A percentile compares a stretch with the other conserved stretches of the same genome.
phyloP scores from a whole-genome alignment of 1,140 invertebrate species.

The Proales similis region DNA sequence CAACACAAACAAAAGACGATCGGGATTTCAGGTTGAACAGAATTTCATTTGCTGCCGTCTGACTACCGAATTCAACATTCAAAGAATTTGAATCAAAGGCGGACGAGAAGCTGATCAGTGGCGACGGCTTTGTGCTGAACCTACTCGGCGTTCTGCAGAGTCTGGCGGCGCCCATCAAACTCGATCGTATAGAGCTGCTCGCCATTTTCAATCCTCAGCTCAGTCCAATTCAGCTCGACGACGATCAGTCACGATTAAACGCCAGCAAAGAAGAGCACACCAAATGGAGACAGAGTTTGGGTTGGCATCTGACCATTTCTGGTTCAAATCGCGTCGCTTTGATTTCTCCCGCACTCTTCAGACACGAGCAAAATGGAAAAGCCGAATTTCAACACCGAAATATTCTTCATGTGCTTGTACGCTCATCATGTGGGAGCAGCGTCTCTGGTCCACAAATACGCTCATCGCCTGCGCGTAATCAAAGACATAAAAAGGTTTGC shows the following conservation, averaged over 20 bases:
- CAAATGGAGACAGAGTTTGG: neutral
- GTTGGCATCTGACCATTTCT: neutral
- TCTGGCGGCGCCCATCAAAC: slow-evolving; percentile 66
- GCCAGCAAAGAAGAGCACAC: slow-evolving; percentile 8
- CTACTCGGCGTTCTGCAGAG: slow-evolving; percentile 79
- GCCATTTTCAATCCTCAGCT: slow-evolving; percentile 8
- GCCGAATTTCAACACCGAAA: slow-evolving; percentile 85
- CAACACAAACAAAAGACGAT: slow-evolving; percentile 17
- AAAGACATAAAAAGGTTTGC: slow-evolving; percentile 65
- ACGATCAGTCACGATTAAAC: slow-evolving; percentile 34
- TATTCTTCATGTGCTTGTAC: slow-evolving; percentile 89
- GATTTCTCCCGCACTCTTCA: neutral
- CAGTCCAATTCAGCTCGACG: neutral
- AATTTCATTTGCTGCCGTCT: neutral
- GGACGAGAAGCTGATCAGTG: slow-evolving; percentile 72
- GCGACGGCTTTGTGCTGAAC: slow-evolving; percentile 90
- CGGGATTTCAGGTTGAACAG: slow-evolving; percentile 20
- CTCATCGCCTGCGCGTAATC: slow-evolving; percentile 69
- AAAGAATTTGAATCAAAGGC: slow-evolving; percentile 56
- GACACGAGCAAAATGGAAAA: slow-evolving; percentile 56
- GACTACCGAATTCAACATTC: neutral
- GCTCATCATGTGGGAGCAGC: slow-evolving; percentile 82
- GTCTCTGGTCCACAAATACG: slow-evolving; percentile 78
- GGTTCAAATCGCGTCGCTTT: neutral
- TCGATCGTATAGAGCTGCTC: slow-evolving; percentile 53